phyloP scores from a whole-genome alignment of 2,797 vertebrate species.

The Urosaurus nigricauda region DNA sequence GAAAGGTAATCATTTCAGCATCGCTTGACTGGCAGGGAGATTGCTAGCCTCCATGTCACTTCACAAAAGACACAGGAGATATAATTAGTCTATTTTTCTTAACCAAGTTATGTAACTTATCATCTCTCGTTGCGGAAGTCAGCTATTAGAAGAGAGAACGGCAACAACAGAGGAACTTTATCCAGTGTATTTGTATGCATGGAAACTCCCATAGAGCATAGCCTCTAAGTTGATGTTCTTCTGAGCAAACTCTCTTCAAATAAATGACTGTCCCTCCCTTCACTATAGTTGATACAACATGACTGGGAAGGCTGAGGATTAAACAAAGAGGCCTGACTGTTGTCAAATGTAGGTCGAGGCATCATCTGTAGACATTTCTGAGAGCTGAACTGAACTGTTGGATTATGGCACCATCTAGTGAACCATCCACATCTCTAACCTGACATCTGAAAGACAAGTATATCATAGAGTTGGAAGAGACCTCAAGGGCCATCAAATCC shows the following conservation, averaged over 20 bases:
- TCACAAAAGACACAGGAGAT: neutral
- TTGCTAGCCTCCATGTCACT: neutral
- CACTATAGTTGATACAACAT: neutral
- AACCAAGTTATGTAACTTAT: slow-evolving; percentile 16
- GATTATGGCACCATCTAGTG: slow-evolving; percentile 34
- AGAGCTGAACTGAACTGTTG: neutral
- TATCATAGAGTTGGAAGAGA: no score
- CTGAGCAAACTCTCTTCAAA: neutral
- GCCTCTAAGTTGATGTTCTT: neutral
- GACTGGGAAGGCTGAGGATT: neutral
- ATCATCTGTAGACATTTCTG: neutral
- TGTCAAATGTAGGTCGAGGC: no score
- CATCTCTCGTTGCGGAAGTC: neutral
- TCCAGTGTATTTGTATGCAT: neutral
- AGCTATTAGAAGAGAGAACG: neutral
- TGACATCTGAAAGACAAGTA: no score
- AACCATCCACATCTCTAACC: neutral
- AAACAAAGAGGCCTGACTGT: neutral
- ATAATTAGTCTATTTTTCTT: slow-evolving; percentile 25
- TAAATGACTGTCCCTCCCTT: neutral
- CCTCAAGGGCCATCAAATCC: no score
- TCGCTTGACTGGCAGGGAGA: neutral
- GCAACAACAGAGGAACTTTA: neutral
- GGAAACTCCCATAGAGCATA: neutral
- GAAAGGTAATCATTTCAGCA: slow-evolving; percentile 27